Evolutionary conservation across 2,113 vertebrate species (phyloP).

Genomic region (Nibea coibor): DNA sequence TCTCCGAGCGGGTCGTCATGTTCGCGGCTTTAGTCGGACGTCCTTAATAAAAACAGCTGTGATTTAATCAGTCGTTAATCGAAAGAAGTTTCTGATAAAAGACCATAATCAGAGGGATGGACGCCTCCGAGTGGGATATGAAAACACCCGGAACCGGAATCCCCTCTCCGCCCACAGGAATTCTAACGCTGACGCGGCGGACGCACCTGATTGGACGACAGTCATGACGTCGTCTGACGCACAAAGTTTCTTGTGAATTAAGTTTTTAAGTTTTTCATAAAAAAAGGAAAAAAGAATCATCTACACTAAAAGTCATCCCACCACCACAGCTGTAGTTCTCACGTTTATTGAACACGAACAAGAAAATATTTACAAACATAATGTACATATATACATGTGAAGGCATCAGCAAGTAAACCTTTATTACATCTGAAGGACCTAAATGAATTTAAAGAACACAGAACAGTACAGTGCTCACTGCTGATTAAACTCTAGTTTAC

Average conservation of each 20-base stretch:
- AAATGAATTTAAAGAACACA: not conserved
- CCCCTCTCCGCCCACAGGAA: conserved; percentile 74
- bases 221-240: conserved; percentile 56
- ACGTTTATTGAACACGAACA: conserved; percentile 41
- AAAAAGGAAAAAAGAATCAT: not conserved
- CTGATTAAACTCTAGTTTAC: not conserved
- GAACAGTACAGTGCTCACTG: not conserved
- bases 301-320: not conserved
- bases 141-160: conserved; percentile 84
- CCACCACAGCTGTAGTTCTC: not conserved
- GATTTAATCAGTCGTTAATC: conserved; percentile 50
- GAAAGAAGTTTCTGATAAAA: conserved; percentile 61
- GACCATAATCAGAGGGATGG: conserved; percentile 73
- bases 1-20: conserved; percentile 95
- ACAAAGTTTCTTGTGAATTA: not conserved
- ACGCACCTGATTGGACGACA: conserved; percentile 63
- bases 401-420: not conserved
- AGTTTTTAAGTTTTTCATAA: not conserved
- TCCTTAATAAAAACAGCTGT: not conserved
- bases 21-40: conserved; percentile 28
- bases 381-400: conserved; percentile 1
- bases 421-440: not conserved
- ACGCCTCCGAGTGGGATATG: conserved; percentile 64
- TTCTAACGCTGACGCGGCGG: conserved; percentile 58
- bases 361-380: conserved; percentile 9